These are phyloP conservation scores for Bilobella aurantiaca DNA, from an alignment of 1,140 invertebrate species.

Conservation along the genomic window DNA sequence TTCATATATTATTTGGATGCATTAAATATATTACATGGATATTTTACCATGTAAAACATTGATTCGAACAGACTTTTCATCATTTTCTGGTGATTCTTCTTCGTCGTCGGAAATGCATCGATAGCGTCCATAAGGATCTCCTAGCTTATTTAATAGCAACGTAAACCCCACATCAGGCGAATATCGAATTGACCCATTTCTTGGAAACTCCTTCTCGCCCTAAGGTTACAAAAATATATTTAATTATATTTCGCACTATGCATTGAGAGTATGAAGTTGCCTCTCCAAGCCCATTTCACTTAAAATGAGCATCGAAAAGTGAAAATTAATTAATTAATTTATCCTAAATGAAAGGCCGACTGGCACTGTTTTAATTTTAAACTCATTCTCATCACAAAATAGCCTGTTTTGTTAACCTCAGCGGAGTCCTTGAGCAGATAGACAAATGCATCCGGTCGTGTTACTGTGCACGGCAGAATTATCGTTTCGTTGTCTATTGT, in stretches of 20 bases:
- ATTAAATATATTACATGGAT: background rate
- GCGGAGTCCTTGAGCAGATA: constrained; percentile 1
- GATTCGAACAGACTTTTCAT: constrained; percentile 3
- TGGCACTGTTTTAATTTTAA: no score
- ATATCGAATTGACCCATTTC: constrained; percentile 7
- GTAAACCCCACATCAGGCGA: constrained; percentile 17
- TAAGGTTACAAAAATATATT: background rate
- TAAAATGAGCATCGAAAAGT: no score
- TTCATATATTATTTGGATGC: background rate
- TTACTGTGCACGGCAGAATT: constrained; percentile 1
- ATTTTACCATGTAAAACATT: constrained; percentile 11
- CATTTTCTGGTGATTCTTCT: background rate
- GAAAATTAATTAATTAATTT: no score
- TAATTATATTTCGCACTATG: no score
- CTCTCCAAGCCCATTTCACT: no score
- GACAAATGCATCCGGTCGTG: background rate
- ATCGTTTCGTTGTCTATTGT: constrained; percentile 7
- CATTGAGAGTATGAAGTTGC: no score
- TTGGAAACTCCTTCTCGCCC: constrained; percentile 1
- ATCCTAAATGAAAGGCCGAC: no score
- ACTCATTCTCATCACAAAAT: no score
- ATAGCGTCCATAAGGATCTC: constrained; percentile 14
- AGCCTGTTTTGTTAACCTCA: no score
- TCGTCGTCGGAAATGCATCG: constrained; percentile 16
- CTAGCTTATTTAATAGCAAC: background rate